Conservation (phyloP, 2,888 invertebrate species). For the Drosophila vallismaia region DNA sequence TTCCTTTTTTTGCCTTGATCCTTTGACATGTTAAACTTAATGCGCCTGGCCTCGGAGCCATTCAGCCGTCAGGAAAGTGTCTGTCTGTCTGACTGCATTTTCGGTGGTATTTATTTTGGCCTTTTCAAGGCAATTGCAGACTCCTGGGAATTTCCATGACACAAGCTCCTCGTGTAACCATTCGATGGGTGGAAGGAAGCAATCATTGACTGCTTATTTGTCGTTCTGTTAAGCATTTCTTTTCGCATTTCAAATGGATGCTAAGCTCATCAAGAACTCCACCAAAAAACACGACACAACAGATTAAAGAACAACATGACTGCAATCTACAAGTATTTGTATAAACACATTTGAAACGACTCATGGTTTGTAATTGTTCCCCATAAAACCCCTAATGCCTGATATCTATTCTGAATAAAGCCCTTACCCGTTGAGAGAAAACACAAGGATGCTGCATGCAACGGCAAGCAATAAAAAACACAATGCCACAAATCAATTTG, state of each 20-base stretch:
- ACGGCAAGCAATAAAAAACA: slow-evolving; percentile 33
- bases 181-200: slow-evolving; percentile 60
- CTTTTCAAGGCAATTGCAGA: slow-evolving; percentile 36
- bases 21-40: slow-evolving; percentile 80
- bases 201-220: slow-evolving; percentile 50
- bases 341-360: background rate
- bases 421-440: slow-evolving; percentile 30
- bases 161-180: slow-evolving; percentile 32
- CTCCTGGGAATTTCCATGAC: slow-evolving; percentile 39
- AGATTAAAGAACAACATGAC: no score
- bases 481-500: slow-evolving; percentile 40
- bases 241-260: slow-evolving; percentile 27
- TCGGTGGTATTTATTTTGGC: slow-evolving; percentile 51
- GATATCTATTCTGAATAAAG: background rate
- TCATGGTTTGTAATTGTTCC: background rate
- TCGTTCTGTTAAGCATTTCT: slow-evolving; percentile 49
- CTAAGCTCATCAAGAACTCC: slow-evolving; percentile 17
- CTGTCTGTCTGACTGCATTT: slow-evolving; percentile 61
- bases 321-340: background rate
- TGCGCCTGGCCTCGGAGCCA: slow-evolving; percentile 54
- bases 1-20: slow-evolving; percentile 61
- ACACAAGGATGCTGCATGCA: slow-evolving; percentile 38
- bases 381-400: background rate
- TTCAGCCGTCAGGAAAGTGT: slow-evolving; percentile 25
- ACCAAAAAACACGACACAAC: background rate